These are phyloP conservation scores for Tragelaphus scriptus DNA, from an alignment of 2,113 vertebrate species.

Conservation along the genomic window DNA sequence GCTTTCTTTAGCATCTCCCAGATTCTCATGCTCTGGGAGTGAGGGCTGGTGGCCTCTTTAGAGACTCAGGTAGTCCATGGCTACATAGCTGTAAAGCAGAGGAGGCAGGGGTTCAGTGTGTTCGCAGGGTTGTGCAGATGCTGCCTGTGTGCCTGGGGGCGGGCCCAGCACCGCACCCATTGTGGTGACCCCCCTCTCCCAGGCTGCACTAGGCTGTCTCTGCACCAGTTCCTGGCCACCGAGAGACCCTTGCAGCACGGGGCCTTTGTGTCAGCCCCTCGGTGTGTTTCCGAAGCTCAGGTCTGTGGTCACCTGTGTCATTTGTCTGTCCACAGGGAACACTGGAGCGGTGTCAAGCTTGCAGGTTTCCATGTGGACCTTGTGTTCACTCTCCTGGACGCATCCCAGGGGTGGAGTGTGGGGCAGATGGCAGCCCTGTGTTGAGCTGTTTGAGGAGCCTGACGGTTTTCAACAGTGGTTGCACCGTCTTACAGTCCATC, in stretches of 20 bases:
- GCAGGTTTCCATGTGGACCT: fast-evolving
- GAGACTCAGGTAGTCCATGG: background rate
- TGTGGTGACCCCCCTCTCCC: fast-evolving
- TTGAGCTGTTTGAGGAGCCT: background rate
- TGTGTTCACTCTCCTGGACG: background rate
- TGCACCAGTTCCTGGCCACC: background rate
- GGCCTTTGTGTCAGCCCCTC: background rate
- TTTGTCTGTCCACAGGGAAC: no score
- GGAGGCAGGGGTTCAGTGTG: background rate
- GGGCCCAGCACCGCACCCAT: background rate
- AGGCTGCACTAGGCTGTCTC: background rate
- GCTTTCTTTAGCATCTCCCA: background rate
- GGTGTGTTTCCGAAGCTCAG: background rate
- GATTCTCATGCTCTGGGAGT: background rate
- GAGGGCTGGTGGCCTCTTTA: fast-evolving
- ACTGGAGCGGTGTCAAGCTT: background rate
- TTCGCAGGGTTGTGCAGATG: background rate
- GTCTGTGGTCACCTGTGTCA: fast-evolving
- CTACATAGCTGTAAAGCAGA: background rate
- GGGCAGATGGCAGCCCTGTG: background rate
- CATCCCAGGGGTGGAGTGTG: no score
- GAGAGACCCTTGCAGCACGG: no score
- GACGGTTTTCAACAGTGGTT: background rate
- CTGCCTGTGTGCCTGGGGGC: background rate
- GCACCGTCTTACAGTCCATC: background rate